These are phyloP conservation scores for Oreochromis aureus DNA, from an alignment of 2,113 vertebrate genomes.

Conservation along the genomic window DNA sequence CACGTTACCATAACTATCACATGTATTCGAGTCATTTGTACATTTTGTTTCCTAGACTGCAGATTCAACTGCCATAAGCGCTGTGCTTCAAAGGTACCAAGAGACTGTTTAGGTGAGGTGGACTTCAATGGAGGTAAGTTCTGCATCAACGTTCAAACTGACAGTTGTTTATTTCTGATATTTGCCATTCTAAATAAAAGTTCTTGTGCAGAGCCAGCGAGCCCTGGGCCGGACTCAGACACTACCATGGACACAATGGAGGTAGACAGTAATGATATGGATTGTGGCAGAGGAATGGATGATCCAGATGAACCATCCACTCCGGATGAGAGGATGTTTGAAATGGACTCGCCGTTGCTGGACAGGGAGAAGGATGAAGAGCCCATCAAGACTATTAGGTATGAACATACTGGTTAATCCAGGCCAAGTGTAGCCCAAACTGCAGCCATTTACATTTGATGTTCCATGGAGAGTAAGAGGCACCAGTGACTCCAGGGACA, in stretches of 20 bases:
- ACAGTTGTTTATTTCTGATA: background rate
- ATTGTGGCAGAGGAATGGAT: constrained; percentile 81
- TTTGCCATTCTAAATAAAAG: background rate
- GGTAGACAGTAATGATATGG: constrained; percentile 88
- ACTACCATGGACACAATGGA: constrained; percentile 98
- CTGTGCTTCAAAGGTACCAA: constrained; percentile 94
- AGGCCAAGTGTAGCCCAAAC: background rate
- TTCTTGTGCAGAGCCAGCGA: constrained; percentile 80
- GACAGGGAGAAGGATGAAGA: constrained; percentile 93
- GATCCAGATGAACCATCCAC: constrained; percentile 88
- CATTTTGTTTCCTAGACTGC: constrained; percentile 77
- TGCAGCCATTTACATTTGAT: background rate
- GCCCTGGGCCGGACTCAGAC: constrained; percentile 86
- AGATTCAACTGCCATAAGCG: constrained; percentile 97
- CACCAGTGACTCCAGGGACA: background rate
- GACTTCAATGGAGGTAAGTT: constrained; percentile 90
- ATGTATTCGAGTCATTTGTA: background rate
- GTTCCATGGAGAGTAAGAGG: background rate
- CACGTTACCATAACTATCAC: background rate
- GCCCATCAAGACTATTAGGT: constrained; percentile 91
- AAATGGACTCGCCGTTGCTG: constrained; percentile 85
- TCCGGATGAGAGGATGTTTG: constrained; percentile 95
- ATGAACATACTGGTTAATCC: background rate
- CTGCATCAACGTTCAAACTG: background rate
- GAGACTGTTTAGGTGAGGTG: constrained; percentile 94